Base-by-base conservation (phyloP, 2,113 vertebrate species). In the Origma solitaria region DNA sequence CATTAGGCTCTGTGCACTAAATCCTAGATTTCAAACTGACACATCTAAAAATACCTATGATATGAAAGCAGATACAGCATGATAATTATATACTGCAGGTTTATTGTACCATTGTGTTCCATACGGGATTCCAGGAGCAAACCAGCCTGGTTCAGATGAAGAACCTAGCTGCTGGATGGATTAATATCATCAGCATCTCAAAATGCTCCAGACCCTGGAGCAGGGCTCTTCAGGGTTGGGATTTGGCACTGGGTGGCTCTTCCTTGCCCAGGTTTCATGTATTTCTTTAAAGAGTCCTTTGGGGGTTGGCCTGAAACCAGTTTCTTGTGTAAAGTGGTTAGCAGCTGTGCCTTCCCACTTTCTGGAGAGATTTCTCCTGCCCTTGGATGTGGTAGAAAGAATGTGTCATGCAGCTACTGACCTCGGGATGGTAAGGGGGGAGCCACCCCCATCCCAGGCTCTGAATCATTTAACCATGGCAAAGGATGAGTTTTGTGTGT, bases 11-110 rank as follows among this genome's bases (percentile, higher is more conserved):
- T 57, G 79, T 87, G 88, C 88, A 96, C 93, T 95, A 95, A 97
- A 97, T 95, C 95, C 95, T 84, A 75, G 88, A 95, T 96, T 96
- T 96, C 96, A 89, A 95, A 93, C 91, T 96, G 94, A 94, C 95
- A 93, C 60, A 49, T 87, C 94, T 97, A 95, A 97, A 97, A 97
- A 97, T 97, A 96, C 71, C 87, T 92, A 28, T 93, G 91, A 95
- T 96, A 87, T 95, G 92, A 90, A 96, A 97, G 95, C 93, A 93
- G 93, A 95, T 96, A 82, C 90, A 88, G 92, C 76, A 86, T 81
- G 93, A 91, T 94, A 96, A 96, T 96, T 94, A 88, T 86, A 92
- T 11, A 64, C 85, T 72, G 84, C 83, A 60, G 69, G 44, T 84
- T 62, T 90, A 79, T 89, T 96, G 92, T 91, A 50, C 54, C 80